These are phyloP conservation scores for Phodopus roborovskii DNA, from an alignment of 2,113 vertebrate species.

Conservation along the genomic window DNA sequence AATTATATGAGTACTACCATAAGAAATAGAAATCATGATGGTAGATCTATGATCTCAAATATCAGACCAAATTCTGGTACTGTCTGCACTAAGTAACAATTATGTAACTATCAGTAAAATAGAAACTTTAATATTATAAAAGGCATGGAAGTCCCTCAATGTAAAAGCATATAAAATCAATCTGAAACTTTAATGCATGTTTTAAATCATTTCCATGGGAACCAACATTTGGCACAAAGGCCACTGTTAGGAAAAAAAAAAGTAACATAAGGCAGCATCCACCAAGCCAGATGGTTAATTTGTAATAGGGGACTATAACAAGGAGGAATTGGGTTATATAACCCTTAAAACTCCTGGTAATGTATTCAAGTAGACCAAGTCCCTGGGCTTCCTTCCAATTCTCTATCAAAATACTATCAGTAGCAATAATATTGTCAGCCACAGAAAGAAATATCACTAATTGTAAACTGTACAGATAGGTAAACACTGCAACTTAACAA, in stretches of 20 bases:
- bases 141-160: slow-evolving; percentile 57
- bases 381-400: slow-evolving; percentile 65
- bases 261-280: slow-evolving; percentile 76
- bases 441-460: background rate
- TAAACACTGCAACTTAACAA: background rate
- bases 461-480: slow-evolving; percentile 19
- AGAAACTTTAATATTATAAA: slow-evolving; percentile 25
- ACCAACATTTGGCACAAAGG: slow-evolving; percentile 80
- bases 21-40: slow-evolving; percentile 44
- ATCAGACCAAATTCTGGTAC: background rate
- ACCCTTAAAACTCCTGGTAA: slow-evolving; percentile 72
- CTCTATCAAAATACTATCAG: slow-evolving; percentile 38
- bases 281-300: slow-evolving; percentile 83
- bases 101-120: slow-evolving; percentile 56
- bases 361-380: slow-evolving; percentile 73
- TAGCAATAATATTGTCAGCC: slow-evolving; percentile 59
- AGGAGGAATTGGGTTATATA: slow-evolving; percentile 71
- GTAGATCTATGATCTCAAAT: background rate
- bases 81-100: slow-evolving; percentile 59
- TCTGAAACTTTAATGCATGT: slow-evolving; percentile 76
- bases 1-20: background rate
- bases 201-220: slow-evolving; percentile 86
- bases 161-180: slow-evolving; percentile 46
- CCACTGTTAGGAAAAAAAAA: slow-evolving; percentile 78
- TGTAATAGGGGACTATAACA: slow-evolving; percentile 65